Evolutionary conservation across 2,888 invertebrate genomes (phyloP), one percentile per base, ranked within the genome.

Genomic region (Bellardia pandia): DNA sequence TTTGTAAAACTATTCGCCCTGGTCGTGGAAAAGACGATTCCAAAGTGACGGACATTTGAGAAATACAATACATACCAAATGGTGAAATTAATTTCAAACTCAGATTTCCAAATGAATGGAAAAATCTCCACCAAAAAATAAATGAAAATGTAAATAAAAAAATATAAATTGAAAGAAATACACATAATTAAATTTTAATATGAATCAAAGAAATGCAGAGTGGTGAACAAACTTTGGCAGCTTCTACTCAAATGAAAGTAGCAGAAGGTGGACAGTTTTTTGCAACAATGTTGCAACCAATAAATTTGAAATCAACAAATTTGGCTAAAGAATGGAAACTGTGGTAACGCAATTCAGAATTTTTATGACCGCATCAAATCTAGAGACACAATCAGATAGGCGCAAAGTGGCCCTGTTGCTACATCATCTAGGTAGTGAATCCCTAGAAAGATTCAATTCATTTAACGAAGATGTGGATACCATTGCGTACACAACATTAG

Each of bases 291-390:
- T 7, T 74, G 9, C 14, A 30, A 30, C 58, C 74, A 9, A 75
- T 48, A 30, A 75, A 75, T 51, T 51, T 68, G 53, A 82, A 76
- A 45, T 40, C 76, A 13, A 42, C 76, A 11, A 83, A 83, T 42
- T 14, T 72, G 42, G 16, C 72, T 14, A 58, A 23, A 14, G 78
- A 85, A 45, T 85, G 74, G 84, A 79, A 78, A 53, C 42, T n/a
- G 4, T 84, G 84, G 84, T 72, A 58, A 78, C 62, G 0, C 53
- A 56, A 37, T 84, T 74, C 60, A 78, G 23, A 48, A 72, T 84
- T n/a, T 84, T 78, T 72, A 7, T 78, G 13, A 40, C 3, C 3
- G 79, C 74, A 11, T 30, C 74, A 8, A 69, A 74, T 62, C 53
- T 79, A 37, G 78, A 78, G 13, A 62, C 62, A 2, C 74, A 85